A percentile compares a stretch with the other conserved stretches of the same genome.
phyloP scores from a whole-genome alignment of 2,797 vertebrate species.

The Myotis daubentonii region DNA sequence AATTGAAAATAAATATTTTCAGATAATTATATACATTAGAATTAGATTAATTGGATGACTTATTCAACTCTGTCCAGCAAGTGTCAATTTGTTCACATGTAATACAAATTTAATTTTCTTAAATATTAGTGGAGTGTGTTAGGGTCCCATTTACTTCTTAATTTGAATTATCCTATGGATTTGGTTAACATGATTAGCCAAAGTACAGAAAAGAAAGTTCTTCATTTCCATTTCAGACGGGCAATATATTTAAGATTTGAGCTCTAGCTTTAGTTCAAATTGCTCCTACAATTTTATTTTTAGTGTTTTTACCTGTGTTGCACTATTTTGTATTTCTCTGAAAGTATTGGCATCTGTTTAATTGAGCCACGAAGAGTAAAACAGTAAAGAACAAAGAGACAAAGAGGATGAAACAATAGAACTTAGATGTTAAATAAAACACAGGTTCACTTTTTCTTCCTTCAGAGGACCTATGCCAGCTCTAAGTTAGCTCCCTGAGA shows the following conservation, averaged over 20 bases:
- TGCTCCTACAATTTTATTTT: not conserved
- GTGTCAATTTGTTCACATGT: constrained; percentile 3
- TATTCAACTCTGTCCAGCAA: not conserved
- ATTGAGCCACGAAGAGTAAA: constrained; percentile 27
- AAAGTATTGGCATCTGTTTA: constrained; percentile 23
- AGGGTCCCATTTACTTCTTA: not conserved
- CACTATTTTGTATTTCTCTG: not conserved
- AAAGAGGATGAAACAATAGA: constrained; percentile 18
- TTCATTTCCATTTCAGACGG: constrained; percentile 8
- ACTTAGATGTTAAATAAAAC: constrained; percentile 33
- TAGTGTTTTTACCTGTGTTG: not conserved
- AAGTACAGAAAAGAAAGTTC: constrained; percentile 14
- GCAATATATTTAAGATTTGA: constrained; percentile 9
- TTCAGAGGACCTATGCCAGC: not conserved
- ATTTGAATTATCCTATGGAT: constrained; percentile 16
- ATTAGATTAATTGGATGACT: constrained; percentile 16
- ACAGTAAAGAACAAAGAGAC: not conserved
- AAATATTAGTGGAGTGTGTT: not conserved
- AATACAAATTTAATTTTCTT: constrained; percentile 27
- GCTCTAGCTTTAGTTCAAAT: constrained; percentile 21
- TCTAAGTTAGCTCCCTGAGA: not conserved
- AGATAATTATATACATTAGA: not conserved
- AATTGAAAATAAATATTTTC: constrained; percentile 34
- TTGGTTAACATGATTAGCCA: not conserved
- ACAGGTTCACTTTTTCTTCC: constrained; percentile 46